These are phyloP conservation scores for Paratilapia polleni DNA, from an alignment of 2,113 vertebrate genomes.

Conservation along the genomic window DNA sequence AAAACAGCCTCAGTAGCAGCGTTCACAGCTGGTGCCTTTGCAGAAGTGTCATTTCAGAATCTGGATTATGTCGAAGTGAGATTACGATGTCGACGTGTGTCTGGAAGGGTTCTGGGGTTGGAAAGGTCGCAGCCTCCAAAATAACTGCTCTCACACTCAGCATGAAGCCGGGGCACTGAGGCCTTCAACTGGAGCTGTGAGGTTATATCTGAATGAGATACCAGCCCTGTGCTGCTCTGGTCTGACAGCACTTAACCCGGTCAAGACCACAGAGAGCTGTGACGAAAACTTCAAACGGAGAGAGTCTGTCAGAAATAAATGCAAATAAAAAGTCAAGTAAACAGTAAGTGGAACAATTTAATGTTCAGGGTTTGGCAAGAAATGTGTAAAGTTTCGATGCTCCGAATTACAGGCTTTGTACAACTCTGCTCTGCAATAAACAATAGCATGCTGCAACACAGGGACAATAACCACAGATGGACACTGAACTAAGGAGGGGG, in stretches of 20 bases:
- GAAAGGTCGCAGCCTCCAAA: not conserved
- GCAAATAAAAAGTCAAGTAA: not conserved
- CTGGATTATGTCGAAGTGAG: not conserved
- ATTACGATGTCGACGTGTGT: constrained; percentile 11
- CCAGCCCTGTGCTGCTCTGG: not conserved
- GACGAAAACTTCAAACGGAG: not conserved
- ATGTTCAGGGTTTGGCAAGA: not conserved
- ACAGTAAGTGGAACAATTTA: not conserved
- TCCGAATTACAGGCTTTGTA: not conserved
- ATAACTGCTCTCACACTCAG: constrained; percentile 12
- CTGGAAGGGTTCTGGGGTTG: not conserved
- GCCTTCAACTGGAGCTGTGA: not conserved
- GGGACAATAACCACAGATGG: not conserved
- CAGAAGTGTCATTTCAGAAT: not conserved
- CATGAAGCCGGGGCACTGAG: not conserved
- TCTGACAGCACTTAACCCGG: not conserved
- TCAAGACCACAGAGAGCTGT: not conserved
- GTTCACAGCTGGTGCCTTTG: not conserved
- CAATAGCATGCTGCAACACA: not conserved
- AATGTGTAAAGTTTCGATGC: not conserved
- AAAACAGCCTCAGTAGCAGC: not conserved
- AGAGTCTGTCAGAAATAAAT: no score
- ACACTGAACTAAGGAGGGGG: not conserved
- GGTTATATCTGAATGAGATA: not conserved
- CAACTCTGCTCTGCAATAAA: not conserved